These are phyloP conservation scores for Hippoglossus stenolepis DNA, from an alignment of 2,113 vertebrate genomes.

Conservation along the genomic window DNA sequence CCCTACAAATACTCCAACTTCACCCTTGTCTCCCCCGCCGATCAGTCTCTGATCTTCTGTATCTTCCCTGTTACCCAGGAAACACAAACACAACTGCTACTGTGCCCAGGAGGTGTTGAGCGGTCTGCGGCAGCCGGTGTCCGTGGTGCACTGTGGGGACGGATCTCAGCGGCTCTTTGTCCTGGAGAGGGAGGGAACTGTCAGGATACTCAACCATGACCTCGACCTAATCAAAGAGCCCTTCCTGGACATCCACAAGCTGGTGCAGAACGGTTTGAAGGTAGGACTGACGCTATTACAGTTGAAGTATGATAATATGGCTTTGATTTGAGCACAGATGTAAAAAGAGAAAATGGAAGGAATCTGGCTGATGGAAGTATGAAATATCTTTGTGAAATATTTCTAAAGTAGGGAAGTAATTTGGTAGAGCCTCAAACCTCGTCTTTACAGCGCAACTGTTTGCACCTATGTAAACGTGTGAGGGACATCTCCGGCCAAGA, in stretches of 20 bases:
- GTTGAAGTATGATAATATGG: background rate
- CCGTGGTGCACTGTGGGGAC: conserved; percentile 91
- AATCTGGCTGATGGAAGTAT: conserved; percentile 8
- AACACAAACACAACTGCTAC: conserved; percentile 99
- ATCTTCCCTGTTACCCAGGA: conserved; percentile 85
- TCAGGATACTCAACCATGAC: conserved; percentile 91
- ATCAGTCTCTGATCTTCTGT: conserved; percentile 66
- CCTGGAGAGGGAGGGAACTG: conserved; percentile 96
- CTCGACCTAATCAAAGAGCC: conserved; percentile 94
- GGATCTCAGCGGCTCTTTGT: conserved; percentile 97
- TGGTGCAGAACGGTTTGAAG: conserved; percentile 98
- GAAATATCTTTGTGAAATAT: conserved; percentile 24
- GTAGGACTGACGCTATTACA: conserved; percentile 79
- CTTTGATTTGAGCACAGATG: conserved; percentile 10
- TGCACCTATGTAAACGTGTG: conserved; percentile 60
- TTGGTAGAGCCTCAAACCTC: background rate
- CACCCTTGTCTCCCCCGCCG: conserved; percentile 21
- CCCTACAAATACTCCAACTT: background rate
- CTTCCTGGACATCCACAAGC: conserved; percentile 98
- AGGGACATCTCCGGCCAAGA: conserved; percentile 49
- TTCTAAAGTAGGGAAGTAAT: background rate
- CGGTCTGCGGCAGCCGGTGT: conserved; percentile 91
- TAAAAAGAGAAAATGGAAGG: conserved; percentile 21
- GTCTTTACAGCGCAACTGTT: conserved; percentile 38
- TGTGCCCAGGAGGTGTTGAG: conserved; percentile 94